Evolutionary conservation across 1,140 invertebrate species (phyloP), one percentile per base, ranked within the genome.

Genomic region (Oryctes rhinoceros): DNA sequence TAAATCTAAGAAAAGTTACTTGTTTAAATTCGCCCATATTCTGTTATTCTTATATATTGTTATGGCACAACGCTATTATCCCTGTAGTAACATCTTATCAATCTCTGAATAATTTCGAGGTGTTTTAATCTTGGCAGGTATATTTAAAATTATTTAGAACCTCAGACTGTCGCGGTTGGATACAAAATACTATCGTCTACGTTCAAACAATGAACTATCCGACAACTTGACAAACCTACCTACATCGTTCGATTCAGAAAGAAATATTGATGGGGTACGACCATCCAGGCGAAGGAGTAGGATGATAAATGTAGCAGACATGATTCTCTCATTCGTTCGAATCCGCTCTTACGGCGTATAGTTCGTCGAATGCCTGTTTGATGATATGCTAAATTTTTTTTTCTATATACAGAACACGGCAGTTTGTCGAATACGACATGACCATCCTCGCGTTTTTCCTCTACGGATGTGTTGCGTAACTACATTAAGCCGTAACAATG

Each of bases 171-270:
- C 77, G 7, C 77, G 44, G 77, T 78, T 53, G 77, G 48, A 53
- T 37, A 53, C 37, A 49, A 78, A 78, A 78, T 78, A 78, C 77
- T 35, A 65, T 78, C 77, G 77, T 37, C 77, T 53, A 62, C 47
- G 20, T 37, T 78, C 59, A 78, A 44, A 78, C 77, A 78, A 78
- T 78, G 77, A 53, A 65, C 48, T 62, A 48, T 78, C 77, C 15
- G 77, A 59, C 77, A 78, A 65, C 48, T 65, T 78, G 77, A 78
- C 77, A 78, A 65, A 65, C 77, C 48, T 78, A 78, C 77, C 77
- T 62, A 78, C 77, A 78, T 59, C 20, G 11, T 59, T 0, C 37
- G 10, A 35, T 59, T 78, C 15, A n/a, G 24, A 44, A 76, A 76
- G 75, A 76, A 76, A 30, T 74, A 74, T 76, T 76, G 75, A 76